Evolutionary conservation across 2,888 invertebrate genomes (phyloP), one percentile per base, ranked within the genome.

Genomic region (Caenorhabditis drosophilae): DNA sequence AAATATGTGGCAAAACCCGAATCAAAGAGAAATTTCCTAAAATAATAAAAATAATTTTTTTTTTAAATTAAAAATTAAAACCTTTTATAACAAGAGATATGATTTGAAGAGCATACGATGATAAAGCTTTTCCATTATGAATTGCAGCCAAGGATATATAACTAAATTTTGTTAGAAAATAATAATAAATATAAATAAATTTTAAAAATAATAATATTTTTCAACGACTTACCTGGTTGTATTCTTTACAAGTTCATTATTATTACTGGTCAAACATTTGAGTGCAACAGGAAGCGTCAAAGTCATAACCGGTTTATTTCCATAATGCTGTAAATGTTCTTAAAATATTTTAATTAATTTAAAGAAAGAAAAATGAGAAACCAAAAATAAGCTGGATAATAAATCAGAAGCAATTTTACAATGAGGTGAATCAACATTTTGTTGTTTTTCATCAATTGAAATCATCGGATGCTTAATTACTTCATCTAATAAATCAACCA

Each of bases 341-440:
- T n/a, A n/a, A 84, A 75, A 12, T 9, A 35, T 52, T 38, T 23
- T n/a, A n/a, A 41, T 11, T 12, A 11, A 31, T 49, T 16, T 62
- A 57, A 76, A 67, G 60, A 42, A 7, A 16, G 27, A 7, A 25
- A 59, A 23, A 58, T 18, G 1, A 54, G 88, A 87, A 85, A 92
- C 93, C 88, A 93, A 87, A 86, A 95, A 94, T 84, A 95, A 90
- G 85, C 92, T 93, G 74, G 93, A 92, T 83, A 95, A 91, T 69
- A 95, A 90, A 86, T 95, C 95, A 44, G 92, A 92, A 20, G 93
- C 93, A 82, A 95, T 94, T 86, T 95, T 95, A 45, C 93, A 92
- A 88, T 95, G 94, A 1, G 94, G 93, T 35, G 93, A 92, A 86
- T 94, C 93, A 82, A 91, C 91, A 85, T 92, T 91, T 51, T 82